These are phyloP conservation scores for Gambelia wislizenii DNA, from an alignment of 2,797 vertebrate species.

Conservation along the genomic window DNA sequence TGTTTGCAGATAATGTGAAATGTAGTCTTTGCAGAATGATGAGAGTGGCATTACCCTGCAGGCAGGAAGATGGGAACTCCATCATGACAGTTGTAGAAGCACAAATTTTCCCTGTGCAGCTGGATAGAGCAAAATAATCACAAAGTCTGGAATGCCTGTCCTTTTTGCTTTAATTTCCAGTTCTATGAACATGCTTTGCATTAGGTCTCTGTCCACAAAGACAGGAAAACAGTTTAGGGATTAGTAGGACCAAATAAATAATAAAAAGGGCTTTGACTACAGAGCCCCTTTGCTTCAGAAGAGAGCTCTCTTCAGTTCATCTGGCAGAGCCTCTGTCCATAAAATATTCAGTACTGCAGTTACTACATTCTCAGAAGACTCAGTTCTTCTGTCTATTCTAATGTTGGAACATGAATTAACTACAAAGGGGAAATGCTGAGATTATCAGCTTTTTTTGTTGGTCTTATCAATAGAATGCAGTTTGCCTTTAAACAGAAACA, in stretches of 20 bases:
- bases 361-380: not conserved
- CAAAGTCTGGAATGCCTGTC: not conserved
- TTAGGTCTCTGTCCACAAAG: not conserved
- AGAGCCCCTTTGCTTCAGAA: not conserved
- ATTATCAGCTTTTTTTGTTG: not conserved
- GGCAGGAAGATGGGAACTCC: too few relatives aligned
- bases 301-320: not conserved
- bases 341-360: slow-evolving; percentile 1
- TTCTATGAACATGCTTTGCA: not conserved
- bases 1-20: too few relatives aligned
- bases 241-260: not conserved
- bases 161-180: not conserved
- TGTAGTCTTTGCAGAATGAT: too few relatives aligned
- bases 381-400: not conserved
- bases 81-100: too few relatives aligned
- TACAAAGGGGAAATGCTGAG: slow-evolving; percentile 1
- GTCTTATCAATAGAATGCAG: not conserved
- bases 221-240: slow-evolving; percentile 2
- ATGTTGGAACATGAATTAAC: not conserved
- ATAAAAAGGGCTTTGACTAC: not conserved
- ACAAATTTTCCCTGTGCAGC: not conserved
- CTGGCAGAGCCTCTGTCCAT: not conserved
- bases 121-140: not conserved
- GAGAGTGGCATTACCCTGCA: too few relatives aligned
- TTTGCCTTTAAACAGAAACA: not conserved